Base-by-base conservation (phyloP, 2,797 vertebrate species). In the Melanotaenia boesemani region DNA sequence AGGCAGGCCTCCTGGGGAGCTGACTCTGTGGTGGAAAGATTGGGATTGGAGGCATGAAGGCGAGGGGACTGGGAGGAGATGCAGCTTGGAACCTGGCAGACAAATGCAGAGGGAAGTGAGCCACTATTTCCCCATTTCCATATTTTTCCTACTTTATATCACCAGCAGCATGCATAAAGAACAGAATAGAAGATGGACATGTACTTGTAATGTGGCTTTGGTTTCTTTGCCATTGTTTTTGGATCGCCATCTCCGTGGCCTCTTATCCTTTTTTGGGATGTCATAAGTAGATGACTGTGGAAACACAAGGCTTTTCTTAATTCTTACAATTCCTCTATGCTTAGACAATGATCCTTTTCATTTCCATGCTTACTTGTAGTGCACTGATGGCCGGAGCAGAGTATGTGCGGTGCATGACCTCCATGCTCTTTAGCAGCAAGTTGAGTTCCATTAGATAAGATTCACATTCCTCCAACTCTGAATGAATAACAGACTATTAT, bases 391-490 rank as follows among this genome's bases (percentile, higher is more conserved):
- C 95, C 1, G 98, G 97, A 0, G 97, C 96, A 0, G 98, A 99
- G 32, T 95, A 97, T 0, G 97, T 97, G 80, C 97, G 95, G 73
- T 99, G 97, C 75, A 99, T 91, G 81, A 97, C 96, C 64, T 99
- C 97, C 98, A 99, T 99, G 75, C 95, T 98, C 87, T 97, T 97
- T 52, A 99, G 93, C 74, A 99, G 94, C 83, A 99, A 94, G 86
- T 95, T 98, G 87, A 99, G 96, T 77, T 99, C 98, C 50, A 96
- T 86, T 86, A 99, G 92, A 74, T 95, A 96, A 0, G 94, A 89
- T 37, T 97, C 96, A 88, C 97, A 98, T 82, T 96, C 95, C 15
- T 95, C 96, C 79, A 99, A 92, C 72, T 99, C 98, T 99, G 88
- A 62, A 70, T 54, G 74, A 88, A 76, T 41, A 5, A 66, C 0